Conservation (phyloP, 2,113 vertebrate genomes). For the Petrocephalus zakoni region DNA sequence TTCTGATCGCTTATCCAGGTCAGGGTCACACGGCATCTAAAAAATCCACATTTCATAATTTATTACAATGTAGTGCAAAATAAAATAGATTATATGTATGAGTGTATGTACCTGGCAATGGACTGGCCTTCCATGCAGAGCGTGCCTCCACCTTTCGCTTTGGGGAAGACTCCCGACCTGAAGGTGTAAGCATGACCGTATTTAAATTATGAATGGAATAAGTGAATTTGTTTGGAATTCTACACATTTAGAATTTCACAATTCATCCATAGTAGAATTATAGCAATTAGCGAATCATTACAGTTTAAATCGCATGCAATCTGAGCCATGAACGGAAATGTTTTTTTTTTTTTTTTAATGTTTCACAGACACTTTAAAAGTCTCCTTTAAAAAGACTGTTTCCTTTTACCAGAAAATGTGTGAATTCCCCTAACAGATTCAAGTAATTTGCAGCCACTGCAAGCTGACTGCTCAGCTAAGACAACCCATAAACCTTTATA, state of each 20-base stretch:
- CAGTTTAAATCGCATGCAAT: neutral
- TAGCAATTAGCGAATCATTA: neutral
- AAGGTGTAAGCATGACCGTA: neutral
- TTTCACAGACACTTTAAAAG: neutral
- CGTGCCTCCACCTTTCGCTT: neutral
- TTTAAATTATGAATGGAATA: neutral
- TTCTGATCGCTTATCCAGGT: neutral
- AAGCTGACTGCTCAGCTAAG: neutral
- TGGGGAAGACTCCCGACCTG: neutral
- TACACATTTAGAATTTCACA: neutral
- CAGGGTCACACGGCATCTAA: neutral
- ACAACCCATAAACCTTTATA: neutral
- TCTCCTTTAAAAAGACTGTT: neutral
- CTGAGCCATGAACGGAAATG: neutral
- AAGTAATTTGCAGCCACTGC: constrained; percentile 1
- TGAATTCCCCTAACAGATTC: neutral
- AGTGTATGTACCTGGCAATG: neutral
- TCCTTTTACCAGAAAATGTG: neutral
- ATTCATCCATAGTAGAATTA: neutral
- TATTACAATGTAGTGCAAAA: neutral
- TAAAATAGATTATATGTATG: neutral
- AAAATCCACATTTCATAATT: neutral
- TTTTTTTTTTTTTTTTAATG: neutral
- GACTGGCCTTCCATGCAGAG: neutral
- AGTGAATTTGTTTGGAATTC: neutral